phyloP scores from a whole-genome alignment of 2,797 vertebrate genomes.

The Merluccius polli region DNA sequence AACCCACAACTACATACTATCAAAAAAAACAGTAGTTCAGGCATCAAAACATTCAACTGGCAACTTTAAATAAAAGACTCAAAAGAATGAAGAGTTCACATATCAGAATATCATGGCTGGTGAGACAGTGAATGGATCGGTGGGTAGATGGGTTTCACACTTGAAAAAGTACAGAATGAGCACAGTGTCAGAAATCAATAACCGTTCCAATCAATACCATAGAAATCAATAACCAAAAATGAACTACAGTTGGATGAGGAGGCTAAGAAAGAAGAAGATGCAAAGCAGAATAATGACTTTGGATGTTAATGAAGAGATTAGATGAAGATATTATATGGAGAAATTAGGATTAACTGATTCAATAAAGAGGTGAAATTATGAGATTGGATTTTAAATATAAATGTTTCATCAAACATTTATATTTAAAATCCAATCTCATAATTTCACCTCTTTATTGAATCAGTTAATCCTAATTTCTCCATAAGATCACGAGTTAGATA shows the following conservation, averaged over 20 bases:
- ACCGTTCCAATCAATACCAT: constrained; percentile 45
- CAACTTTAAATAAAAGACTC: not conserved
- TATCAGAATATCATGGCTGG: not conserved
- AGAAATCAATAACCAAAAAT: constrained; percentile 4
- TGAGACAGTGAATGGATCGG: not conserved
- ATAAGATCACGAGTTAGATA: not conserved
- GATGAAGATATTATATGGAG: too few species aligned
- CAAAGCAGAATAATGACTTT: not conserved
- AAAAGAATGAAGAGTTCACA: not conserved
- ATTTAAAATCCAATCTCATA: not conserved
- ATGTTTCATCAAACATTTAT: not conserved
- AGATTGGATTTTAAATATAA: not conserved
- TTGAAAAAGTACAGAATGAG: constrained; percentile 7
- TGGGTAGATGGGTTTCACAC: not conserved
- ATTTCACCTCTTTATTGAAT: not conserved
- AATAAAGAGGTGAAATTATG: not conserved
- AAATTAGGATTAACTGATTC: not conserved
- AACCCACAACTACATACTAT: not conserved
- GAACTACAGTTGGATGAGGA: constrained; percentile 18
- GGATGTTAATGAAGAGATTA: too few species aligned
- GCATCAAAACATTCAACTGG: not conserved
- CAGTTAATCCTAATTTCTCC: not conserved
- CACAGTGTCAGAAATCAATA: constrained; percentile 43
- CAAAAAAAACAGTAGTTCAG: not conserved
- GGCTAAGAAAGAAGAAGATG: constrained; percentile 10